Evolutionary conservation across 2,888 invertebrate species (phyloP), one percentile per base, ranked within the genome.

Genomic region (Drosophila peninsularis): DNA sequence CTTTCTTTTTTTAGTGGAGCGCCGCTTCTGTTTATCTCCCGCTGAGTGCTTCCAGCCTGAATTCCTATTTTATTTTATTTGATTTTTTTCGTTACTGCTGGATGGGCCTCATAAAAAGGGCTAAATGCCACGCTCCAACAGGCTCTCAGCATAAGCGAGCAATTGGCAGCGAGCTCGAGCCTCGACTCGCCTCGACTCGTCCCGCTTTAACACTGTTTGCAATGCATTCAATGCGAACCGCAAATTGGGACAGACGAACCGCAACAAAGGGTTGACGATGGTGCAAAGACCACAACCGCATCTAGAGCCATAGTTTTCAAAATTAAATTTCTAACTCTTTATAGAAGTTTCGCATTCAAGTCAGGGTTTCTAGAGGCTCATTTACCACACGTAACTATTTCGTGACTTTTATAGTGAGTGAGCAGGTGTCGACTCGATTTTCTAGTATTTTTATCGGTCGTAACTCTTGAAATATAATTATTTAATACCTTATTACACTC

Each of bases 201-300:
- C 47, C 49, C 54, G 66, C 44, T 63, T 39, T 49, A 62, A 44
- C 67, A 64, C 50, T 53, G 65, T 63, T 55, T 37, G 54, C 52
- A 65, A 67, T 36, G 52, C 58, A 67, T 60, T 68, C 61, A 69
- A 62, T 66, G 75, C 52, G 53, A 55, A 42, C 49, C 66, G 39
- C 73, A 45, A 58, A 62, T 41, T 57, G 50, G 37, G 27, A 49
- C 61, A 56, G 60, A 41, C 44, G 39, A 62, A 55, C 80, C 86
- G 58, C 83, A 88, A 76, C 80, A 76, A 88, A 69, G 60, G 65
- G 49, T 19, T 66, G 64, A 57, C 49, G 55, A 17, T 39, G 56
- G 52, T 49, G 49, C 17, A 54, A 27, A 13, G 14, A 32, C 44
- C 21, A 10, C 45, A 62, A 74, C 82, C 55, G 21, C 75, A 56